Percentiles rank a stretch among this genome's conserved stretches.
Conservation (phyloP, 2,113 vertebrate genomes). For the Capreolus pygargus region DNA sequence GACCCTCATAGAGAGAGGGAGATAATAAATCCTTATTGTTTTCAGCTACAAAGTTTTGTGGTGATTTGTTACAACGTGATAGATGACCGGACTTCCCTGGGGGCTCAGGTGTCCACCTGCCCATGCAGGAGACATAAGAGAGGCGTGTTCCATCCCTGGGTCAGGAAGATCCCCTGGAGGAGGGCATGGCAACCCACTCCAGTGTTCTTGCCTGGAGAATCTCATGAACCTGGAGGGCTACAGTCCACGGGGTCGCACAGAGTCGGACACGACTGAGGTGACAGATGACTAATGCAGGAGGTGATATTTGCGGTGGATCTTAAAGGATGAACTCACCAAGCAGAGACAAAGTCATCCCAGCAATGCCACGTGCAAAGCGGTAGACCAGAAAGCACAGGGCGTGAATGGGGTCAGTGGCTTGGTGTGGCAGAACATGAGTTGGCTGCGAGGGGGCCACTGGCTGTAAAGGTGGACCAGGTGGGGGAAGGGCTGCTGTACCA, state of each 20-base stretch:
- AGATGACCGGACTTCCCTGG: neutral
- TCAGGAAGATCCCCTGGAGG: neutral
- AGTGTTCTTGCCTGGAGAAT: neutral
- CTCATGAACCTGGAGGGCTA: neutral
- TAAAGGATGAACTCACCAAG: neutral
- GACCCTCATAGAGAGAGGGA: neutral
- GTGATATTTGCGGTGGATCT: neutral
- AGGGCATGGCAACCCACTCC: neutral
- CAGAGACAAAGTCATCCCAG: neutral
- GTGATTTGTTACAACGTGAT: neutral
- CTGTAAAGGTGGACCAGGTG: neutral
- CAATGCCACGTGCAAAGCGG: neutral
- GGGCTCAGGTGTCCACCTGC: neutral
- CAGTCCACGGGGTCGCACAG: neutral
- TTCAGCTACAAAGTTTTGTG: neutral
- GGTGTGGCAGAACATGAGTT: neutral
- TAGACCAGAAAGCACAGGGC: neutral
- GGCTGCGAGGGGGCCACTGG: neutral
- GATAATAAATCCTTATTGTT: neutral
- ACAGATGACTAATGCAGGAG: neutral
- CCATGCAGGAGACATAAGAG: neutral
- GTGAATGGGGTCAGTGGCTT: fast-evolving
- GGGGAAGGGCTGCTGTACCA: neutral
- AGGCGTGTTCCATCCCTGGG: neutral
- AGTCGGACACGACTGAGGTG: neutral